phyloP scores from a whole-genome alignment of 2,113 vertebrate genomes.

The Peromyscus leucopus region DNA sequence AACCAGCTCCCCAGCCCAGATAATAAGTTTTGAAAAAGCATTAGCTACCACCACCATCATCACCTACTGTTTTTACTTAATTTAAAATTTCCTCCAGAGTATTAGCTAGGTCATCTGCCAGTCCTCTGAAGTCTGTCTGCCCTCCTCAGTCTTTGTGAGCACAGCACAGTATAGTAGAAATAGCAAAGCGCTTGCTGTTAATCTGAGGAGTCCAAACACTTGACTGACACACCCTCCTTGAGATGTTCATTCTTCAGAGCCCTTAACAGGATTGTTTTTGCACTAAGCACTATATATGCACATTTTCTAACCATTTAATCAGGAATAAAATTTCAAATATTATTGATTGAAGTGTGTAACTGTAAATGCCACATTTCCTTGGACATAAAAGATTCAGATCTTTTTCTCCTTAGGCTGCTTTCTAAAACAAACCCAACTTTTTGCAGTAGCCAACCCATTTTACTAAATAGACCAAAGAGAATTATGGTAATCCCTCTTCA shows the following conservation, averaged over 20 bases:
- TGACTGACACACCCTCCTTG: background rate
- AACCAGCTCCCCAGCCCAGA: background rate
- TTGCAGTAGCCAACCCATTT: slow-evolving; percentile 1
- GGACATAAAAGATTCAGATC: background rate
- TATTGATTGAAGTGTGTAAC: background rate
- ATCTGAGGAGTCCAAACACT: background rate
- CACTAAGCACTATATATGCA: background rate
- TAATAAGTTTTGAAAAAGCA: background rate
- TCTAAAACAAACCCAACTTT: slow-evolving; percentile 30
- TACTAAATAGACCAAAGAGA: slow-evolving; percentile 9
- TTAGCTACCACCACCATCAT: background rate
- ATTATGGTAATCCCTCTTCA: background rate
- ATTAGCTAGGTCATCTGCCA: background rate
- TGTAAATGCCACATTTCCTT: background rate
- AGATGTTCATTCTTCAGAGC: background rate
- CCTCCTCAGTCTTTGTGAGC: background rate
- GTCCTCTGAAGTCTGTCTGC: background rate
- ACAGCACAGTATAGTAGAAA: background rate
- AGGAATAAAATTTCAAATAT: slow-evolving; percentile 9
- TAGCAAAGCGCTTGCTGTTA: background rate
- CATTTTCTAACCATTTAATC: background rate
- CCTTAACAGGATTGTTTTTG: background rate
- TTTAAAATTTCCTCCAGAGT: slow-evolving; percentile 14
- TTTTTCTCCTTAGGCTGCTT: slow-evolving; percentile 11
- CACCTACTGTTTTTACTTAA: slow-evolving; percentile 16